Evolutionary conservation across 1,140 invertebrate species (phyloP).

Genomic region (Drosophila bipectinata): DNA sequence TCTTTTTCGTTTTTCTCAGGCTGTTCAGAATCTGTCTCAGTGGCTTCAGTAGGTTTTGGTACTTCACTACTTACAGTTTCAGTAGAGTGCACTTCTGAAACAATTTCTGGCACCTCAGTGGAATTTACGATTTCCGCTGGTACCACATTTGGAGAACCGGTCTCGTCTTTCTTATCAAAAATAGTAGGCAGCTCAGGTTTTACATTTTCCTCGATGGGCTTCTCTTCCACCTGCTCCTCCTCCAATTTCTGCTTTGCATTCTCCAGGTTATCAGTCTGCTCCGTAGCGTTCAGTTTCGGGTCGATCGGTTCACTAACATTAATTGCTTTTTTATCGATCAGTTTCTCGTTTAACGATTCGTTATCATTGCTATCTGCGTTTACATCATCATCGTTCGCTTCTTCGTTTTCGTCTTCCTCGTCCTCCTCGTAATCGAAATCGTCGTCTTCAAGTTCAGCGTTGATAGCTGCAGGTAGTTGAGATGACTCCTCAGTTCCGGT

Average conservation of each 20-base stretch:
- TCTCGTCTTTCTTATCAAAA: background rate
- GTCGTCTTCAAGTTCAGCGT: conserved; percentile 33
- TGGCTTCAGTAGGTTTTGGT: background rate
- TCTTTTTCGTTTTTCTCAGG: background rate
- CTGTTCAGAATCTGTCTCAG: background rate
- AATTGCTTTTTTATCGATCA: conserved; percentile 37
- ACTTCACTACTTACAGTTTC: background rate
- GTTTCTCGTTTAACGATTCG: conserved; percentile 11
- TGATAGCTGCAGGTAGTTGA: conserved; percentile 13
- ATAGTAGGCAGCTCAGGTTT: background rate
- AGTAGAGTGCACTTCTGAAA: background rate
- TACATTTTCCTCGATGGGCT: background rate
- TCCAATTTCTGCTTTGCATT: background rate
- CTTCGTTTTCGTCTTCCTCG: conserved; percentile 25
- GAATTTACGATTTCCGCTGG: background rate
- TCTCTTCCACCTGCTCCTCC: background rate
- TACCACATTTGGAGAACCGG: background rate
- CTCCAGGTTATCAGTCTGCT: conserved; percentile 10
- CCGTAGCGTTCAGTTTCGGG: background rate
- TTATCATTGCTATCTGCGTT: conserved; percentile 42
- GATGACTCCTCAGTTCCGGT: background rate
- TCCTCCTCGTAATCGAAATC: conserved; percentile 54
- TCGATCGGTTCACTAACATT: conserved; percentile 5
- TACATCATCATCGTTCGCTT: conserved; percentile 33
- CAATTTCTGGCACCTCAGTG: background rate